Base-by-base conservation (phyloP, 2,888 invertebrate species). In the Bellardia bayeri region DNA sequence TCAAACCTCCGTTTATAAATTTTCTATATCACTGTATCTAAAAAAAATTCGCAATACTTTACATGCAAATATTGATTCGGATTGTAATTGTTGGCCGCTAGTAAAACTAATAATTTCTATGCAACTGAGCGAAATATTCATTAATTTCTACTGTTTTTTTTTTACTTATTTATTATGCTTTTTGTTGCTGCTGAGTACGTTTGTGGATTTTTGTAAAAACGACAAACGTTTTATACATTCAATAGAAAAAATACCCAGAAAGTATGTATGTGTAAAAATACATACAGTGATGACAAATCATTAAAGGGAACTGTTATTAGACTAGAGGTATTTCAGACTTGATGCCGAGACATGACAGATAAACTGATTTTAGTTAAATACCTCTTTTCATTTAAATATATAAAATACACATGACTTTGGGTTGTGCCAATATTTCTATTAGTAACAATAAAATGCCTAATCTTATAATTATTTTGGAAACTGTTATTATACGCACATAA, bases 71-170 rank as follows among this genome's bases (percentile, higher is more conserved):
- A 33, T 42, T 11, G 8, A 63, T 64, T 56, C 33, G 14, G 23
- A 23, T 23, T 11, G 56, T 80, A 61, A 85, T 76, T 72, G 49
- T 79, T 64, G 84, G 14, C 51, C 82, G 45, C 51, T 54, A 63
- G 66, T 69, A 72, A 76, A 85, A 64, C 76, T 63, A 85, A 87
- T 68, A 82, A 87, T 83, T 81, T 74, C 76, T 78, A 87, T 85
- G 74, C 68, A 74, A 71, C 83, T 78, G 80, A 80, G n/a, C 63
- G 58, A 81, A 51, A 54, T 82, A 64, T 78, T 76, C 40, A 49
- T 49, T 30, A 49, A 61, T 71, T 63, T 58, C 0, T 51, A 4
- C 54, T 9, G 6, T 49, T 72, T 37, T 5, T 49, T 72, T 37
- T 5, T 33, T 3, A 37, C 42, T 42, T 56, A 74, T 49, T 58